These are phyloP conservation scores for Andrena praecox DNA, from an alignment of 2,888 invertebrate species.

Conservation along the genomic window DNA sequence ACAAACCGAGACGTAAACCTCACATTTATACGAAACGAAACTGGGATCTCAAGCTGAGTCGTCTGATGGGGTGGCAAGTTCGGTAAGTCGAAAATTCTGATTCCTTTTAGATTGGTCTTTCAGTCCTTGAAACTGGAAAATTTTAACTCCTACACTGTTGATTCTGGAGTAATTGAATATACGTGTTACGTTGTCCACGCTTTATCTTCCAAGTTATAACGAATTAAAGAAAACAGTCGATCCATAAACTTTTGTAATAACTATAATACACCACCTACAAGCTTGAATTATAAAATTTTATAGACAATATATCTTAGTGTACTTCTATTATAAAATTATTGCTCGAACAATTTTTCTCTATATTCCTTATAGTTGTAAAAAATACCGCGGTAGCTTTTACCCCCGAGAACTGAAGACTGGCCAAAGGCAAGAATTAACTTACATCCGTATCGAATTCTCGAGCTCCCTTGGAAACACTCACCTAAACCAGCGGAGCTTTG, in stretches of 20 bases:
- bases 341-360: not conserved
- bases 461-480: not conserved
- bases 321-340: not conserved
- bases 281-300: too few relatives aligned
- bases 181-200: not conserved
- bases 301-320: not conserved
- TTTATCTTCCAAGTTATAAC: not conserved
- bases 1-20: conserved; percentile 55
- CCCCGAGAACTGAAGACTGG: not conserved
- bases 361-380: not conserved
- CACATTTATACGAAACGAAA: conserved; percentile 43
- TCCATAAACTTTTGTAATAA: too few relatives aligned
- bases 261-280: too few relatives aligned
- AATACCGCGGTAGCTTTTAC: not conserved
- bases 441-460: conserved; percentile 7
- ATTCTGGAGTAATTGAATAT: too few relatives aligned
- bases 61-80: not conserved
- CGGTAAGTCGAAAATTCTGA: conserved; percentile 2
- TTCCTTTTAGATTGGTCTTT: not conserved
- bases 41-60: conserved; percentile 34
- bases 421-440: not conserved
- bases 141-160: not conserved
- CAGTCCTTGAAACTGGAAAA: not conserved
- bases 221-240: too few relatives aligned
- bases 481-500: too few relatives aligned